Percentiles rank a stretch among this genome's conserved stretches.
These are phyloP conservation scores for Dromas ardeola DNA, from an alignment of 2,113 vertebrate genomes.

Conservation along the genomic window DNA sequence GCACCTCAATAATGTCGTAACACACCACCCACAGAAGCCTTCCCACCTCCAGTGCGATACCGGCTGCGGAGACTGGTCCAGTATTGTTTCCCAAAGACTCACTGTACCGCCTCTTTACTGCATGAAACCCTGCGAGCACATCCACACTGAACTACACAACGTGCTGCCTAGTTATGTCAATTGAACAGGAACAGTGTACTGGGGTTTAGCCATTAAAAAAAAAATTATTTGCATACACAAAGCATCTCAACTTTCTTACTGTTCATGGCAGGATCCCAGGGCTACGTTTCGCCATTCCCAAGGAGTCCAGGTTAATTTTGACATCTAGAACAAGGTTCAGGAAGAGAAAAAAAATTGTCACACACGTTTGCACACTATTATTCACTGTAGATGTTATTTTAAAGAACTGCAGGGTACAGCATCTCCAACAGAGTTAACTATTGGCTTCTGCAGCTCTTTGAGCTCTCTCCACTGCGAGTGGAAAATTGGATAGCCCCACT, in stretches of 20 bases:
- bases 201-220: neutral
- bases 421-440: neutral
- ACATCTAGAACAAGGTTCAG: conserved; percentile 52
- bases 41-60: neutral
- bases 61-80: neutral
- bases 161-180: neutral
- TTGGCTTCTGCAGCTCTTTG: neutral
- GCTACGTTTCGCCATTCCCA: conserved; percentile 59
- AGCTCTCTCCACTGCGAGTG: neutral
- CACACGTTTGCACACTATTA: neutral
- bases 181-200: neutral
- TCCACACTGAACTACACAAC: neutral
- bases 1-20: neutral
- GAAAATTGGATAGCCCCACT: neutral
- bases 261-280: conserved; percentile 49
- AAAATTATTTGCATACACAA: neutral
- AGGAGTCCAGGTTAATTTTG: conserved; percentile 57
- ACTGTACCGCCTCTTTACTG: neutral
- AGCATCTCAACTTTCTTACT: conserved; percentile 49
- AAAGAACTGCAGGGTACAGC: neutral
- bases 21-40: neutral
- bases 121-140: neutral
- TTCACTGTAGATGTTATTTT: neutral
- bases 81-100: neutral
- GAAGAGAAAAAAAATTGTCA: conserved; percentile 37